Evolutionary conservation across 2,888 invertebrate genomes (phyloP).

Genomic region (Gymnoscelis rufifasciata): DNA sequence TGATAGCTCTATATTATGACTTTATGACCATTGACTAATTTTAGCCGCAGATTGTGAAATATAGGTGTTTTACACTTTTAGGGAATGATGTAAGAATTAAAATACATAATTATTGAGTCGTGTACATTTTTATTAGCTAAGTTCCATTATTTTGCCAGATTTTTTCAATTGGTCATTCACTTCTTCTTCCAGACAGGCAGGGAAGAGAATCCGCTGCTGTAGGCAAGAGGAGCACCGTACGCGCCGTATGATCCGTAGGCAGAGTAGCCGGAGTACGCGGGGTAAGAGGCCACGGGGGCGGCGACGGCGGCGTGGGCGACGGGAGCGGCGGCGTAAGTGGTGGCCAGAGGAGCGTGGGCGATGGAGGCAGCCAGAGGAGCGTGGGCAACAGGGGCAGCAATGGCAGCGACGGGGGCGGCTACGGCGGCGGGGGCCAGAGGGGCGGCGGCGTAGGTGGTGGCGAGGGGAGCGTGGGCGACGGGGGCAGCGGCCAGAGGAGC

Average conservation of each 20-base stretch:
- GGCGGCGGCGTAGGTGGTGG: not conserved
- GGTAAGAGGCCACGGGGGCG: constrained; percentile 3
- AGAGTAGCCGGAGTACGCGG: constrained; percentile 8
- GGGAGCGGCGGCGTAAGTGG: too few relatives aligned
- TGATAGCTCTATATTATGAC: too few relatives aligned
- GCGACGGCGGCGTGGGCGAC: not conserved
- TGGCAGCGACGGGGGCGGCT: not conserved
- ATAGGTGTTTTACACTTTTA: too few relatives aligned
- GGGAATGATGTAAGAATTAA: not conserved
- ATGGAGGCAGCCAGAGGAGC: not conserved
- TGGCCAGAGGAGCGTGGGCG: not conserved
- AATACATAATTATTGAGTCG: not conserved
- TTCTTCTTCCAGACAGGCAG: constrained; percentile 11
- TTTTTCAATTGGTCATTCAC: not conserved
- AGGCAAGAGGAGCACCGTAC: constrained; percentile 3
- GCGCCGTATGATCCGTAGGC: not conserved
- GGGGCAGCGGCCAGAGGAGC: not conserved
- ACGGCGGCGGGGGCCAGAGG: not conserved
- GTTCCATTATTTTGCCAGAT: not conserved
- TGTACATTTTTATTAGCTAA: not conserved
- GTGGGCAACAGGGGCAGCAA: not conserved
- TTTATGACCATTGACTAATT: too few relatives aligned
- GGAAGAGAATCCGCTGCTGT: constrained; percentile 5
- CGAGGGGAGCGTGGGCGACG: not conserved
- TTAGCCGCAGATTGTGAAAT: too few relatives aligned